Conservation (phyloP, 2,113 vertebrate genomes). For the Bos taurus region DNA sequence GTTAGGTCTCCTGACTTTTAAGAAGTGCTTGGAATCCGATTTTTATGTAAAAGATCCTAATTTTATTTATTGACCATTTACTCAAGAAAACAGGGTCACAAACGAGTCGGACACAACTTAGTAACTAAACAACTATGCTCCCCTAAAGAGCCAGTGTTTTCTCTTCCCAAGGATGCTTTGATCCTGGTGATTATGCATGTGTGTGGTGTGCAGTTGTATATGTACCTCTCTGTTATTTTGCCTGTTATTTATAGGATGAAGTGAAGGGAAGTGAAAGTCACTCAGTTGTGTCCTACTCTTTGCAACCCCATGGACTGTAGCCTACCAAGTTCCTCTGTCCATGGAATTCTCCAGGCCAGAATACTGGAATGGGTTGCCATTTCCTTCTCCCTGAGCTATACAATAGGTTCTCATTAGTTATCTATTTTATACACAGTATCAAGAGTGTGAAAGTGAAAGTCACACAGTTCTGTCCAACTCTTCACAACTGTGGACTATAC, state of each 20-base stretch:
- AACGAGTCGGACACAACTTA: not conserved
- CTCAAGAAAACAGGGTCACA: not conserved
- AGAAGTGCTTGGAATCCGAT: not conserved
- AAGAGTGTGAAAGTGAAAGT: not conserved
- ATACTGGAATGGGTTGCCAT: not conserved
- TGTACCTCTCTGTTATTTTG: not conserved
- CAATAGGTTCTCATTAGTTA: not conserved
- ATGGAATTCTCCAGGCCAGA: not conserved
- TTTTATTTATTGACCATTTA: not conserved
- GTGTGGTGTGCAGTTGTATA: too few relatives aligned
- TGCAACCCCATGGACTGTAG: not conserved
- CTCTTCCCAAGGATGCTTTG: not conserved
- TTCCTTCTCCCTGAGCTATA: not conserved
- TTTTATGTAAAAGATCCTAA: not conserved
- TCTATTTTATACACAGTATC: not conserved
- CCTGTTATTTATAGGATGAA: not conserved
- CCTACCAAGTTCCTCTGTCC: not conserved
- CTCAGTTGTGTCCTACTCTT: not conserved
- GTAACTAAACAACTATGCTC: not conserved
- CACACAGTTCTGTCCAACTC: not conserved
- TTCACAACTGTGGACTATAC: fast-evolving
- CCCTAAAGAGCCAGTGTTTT: not conserved
- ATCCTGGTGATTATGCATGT: too few relatives aligned
- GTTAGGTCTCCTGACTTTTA: not conserved
- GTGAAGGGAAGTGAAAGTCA: not conserved